phyloP scores from a whole-genome alignment of 2,888 invertebrate genomes.

The Idaea aversata region DNA sequence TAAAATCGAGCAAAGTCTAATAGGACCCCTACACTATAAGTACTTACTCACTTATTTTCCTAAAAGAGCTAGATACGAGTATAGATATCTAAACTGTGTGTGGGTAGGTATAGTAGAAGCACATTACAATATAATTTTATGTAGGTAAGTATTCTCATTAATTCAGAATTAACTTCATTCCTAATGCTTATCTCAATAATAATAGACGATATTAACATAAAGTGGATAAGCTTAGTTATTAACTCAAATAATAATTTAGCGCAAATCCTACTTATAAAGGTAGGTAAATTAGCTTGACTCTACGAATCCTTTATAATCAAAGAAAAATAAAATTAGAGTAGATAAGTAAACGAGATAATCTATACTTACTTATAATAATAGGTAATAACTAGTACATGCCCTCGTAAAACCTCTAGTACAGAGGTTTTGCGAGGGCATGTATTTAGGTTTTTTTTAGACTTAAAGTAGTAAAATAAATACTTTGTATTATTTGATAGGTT shows the following conservation, averaged over 20 bases:
- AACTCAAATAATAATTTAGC: neutral
- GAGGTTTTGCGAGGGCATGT: no score
- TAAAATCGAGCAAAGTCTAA: slow-evolving; percentile 9
- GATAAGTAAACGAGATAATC: slow-evolving; percentile 1
- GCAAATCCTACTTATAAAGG: neutral
- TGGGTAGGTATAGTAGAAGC: no score
- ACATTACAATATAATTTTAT: no score
- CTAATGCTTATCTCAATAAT: neutral
- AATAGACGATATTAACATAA: neutral
- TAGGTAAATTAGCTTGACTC: neutral
- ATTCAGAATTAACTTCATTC: neutral
- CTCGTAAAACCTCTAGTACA: no score
- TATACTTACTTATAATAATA: neutral
- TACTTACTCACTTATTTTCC: neutral
- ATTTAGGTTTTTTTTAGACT: neutral
- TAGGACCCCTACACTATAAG: slow-evolving; percentile 7
- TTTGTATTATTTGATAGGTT: neutral
- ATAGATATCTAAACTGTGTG: no score
- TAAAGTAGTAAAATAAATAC: neutral
- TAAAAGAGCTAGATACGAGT: no score
- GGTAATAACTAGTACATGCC: no score
- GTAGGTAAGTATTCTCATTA: neutral
- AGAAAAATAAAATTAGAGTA: neutral
- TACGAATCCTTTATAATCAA: neutral
- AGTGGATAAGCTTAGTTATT: neutral